A percentile compares a stretch with the other conserved stretches of the same genome.
phyloP scores from a whole-genome alignment of 1,140 invertebrate genomes.

The Lithobius niger region DNA sequence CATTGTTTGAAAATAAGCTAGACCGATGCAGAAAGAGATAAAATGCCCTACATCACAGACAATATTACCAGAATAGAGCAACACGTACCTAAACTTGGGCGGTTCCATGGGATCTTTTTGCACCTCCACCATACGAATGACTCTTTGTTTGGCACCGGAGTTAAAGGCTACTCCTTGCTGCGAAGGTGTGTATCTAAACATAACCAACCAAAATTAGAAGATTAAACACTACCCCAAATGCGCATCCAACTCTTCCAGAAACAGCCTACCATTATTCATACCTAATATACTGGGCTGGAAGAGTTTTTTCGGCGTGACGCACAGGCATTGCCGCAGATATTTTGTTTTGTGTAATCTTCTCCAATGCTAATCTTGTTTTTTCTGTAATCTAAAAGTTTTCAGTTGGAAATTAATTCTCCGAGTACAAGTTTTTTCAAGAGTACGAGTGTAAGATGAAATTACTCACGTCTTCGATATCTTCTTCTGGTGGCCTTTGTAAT shows the following conservation, averaged over 20 bases:
- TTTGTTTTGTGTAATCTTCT: conserved; percentile 76
- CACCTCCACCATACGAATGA: conserved; percentile 91
- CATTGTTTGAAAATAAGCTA: too few relatives aligned
- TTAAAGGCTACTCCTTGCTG: conserved; percentile 92
- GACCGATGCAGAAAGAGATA: too few relatives aligned
- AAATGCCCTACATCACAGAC: too few relatives aligned
- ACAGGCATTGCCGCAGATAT: conserved; percentile 68
- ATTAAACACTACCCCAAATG: too few relatives aligned
- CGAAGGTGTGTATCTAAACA: conserved; percentile 80
- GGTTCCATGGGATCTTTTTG: conserved; percentile 98
- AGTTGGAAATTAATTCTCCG: not conserved
- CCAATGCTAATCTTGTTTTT: conserved; percentile 62
- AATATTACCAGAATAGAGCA: not conserved
- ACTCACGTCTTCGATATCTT: conserved; percentile 64
- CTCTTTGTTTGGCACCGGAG: conserved; percentile 92
- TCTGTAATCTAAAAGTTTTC: conserved; percentile 45
- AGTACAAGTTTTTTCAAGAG: not conserved
- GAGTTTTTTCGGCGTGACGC: conserved; percentile 72
- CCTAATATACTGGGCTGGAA: conserved; percentile 82
- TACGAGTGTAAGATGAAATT: conserved; percentile 13
- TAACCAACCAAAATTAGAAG: conserved; percentile 1
- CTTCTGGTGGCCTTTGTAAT: conserved; percentile 69
- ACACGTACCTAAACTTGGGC: conserved; percentile 69
- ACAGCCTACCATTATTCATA: conserved; percentile 20
- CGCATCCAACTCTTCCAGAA: conserved; percentile 27